Base-by-base conservation (phyloP, 1,140 invertebrate genomes). In the Leptoteleia sp. region DNA sequence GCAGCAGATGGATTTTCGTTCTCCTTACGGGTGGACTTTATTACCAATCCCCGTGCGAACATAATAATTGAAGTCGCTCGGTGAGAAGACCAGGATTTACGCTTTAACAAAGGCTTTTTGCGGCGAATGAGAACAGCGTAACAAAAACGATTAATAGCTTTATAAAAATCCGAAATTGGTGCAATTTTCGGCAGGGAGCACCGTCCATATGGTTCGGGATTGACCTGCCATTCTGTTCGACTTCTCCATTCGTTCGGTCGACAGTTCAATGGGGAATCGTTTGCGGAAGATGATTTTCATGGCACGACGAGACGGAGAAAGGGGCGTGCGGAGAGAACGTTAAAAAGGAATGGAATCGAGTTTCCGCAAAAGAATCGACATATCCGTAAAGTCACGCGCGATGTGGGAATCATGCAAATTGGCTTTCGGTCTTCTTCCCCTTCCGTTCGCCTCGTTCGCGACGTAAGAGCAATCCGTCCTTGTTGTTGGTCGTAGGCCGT, bases 401-500 rank as follows among this genome's bases (percentile, higher is more conserved):
- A 79, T 79, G 83, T 81, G 81, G 71, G 84, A 85, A 85, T 83
- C 82, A 78, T 81, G 75, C 55, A 78, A 75, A 78, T 75, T 62
- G 65, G 29, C 31, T 59, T 55, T 81, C 59, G 62, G 38, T 67
- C 64, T 62, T 50, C 54, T 67, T 78, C 72, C 64, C 68, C 64
- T 77, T 79, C 72, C 68, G 55, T 72, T 72, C 29, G 25, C 25
- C 55, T 22, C 35, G 35, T 62, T 65, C 59, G 65, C 48, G 48
- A 62, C 47, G 67, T 65, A 64, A 64, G 48, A 64, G 38, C 40
- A 73, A 42, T 78, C 82, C 84, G 84, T 88, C 85, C 87, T 88
- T 87, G 85, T 87, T 82, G 64, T 78, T 72, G 73, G 67, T 79
- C 73, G 43, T 31, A 81, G 45, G 55, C 85, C 86, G 85, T 88